Base-by-base conservation (phyloP, 1,140 invertebrate species). In the Drosophila punjabiensis region DNA sequence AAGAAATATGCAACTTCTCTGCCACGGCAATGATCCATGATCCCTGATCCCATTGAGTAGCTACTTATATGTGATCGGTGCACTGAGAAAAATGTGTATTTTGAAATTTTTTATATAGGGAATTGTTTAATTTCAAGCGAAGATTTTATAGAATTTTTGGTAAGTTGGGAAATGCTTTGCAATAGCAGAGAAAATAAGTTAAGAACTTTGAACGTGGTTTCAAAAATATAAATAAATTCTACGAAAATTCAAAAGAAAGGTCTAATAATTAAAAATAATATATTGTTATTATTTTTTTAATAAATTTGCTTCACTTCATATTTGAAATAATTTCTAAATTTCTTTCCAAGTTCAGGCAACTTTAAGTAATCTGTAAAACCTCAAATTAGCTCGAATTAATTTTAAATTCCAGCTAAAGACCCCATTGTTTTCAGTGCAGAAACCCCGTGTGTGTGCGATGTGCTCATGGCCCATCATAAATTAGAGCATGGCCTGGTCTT, bases 401-500 rank as follows among this genome's bases (percentile, higher is more conserved):
- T 0, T 1, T 11, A 30, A 28, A 14, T 48, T 18, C 13, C 28
- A 5, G 9, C 1, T 5, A 3, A 18, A 9, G 4, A 2, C 6
- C 18, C 6, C 0, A 18, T 33, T 63, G 18, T 35, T 8, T 35
- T 5, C 30, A 14, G 39, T 67, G 58, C 9, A 63, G 13, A 10
- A 10, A 11, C 11, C 53, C 53, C 18, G 32, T 35, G 33, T 11
- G 52, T 33, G 24, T 52, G 43, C 70, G n/a, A 52, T 74, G 68
- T 74, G 69, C 70, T 73, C 53, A 74, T 74, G 71, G 76, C 32
- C 61, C 66, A 67, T 79, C 81, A 68, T 88, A 88, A 88, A 88
- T 88, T 81, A 75, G 62, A 77, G 81, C 61, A 82, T 83, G 83
- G 74, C 79, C 63, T 68, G 74, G 75, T 55, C 81, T 61, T 74